Percentiles rank a stretch among this genome's conserved stretches.
Conservation (phyloP, 2,797 vertebrate species). For the Bradypus variegatus region DNA sequence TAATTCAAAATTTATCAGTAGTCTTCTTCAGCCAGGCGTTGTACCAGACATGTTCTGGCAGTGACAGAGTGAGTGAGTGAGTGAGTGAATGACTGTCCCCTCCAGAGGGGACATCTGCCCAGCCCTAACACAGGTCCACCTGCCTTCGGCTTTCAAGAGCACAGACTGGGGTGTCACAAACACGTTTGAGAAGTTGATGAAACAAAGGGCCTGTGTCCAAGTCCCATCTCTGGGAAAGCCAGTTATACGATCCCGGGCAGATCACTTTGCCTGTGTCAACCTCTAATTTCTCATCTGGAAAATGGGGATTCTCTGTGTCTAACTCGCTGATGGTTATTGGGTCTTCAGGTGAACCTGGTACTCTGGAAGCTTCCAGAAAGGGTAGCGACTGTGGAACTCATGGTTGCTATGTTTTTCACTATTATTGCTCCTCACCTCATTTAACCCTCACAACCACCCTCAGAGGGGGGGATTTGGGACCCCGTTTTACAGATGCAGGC, state of each 20-base stretch:
- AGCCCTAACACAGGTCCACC: background rate
- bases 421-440: background rate
- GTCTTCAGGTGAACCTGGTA: no score
- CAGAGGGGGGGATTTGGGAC: background rate
- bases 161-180: background rate
- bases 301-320: background rate
- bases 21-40: background rate
- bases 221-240: background rate
- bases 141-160: background rate
- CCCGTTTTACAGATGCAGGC: background rate
- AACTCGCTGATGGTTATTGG: rapidly evolving
- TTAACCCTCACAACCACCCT: background rate
- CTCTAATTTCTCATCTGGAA: background rate
- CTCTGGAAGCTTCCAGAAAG: background rate
- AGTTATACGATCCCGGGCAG: rapidly evolving
- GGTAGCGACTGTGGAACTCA: background rate
- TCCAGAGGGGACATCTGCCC: no score
- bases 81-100: background rate
- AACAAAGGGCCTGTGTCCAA: background rate
- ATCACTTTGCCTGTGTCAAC: background rate
- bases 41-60: background rate
- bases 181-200: background rate
- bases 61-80: background rate
- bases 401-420: no score
- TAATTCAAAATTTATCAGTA: background rate